Percentiles rank a stretch among this genome's conserved stretches.
Evolutionary conservation across 2,888 invertebrate species (phyloP).

Genomic region (Pseudoips prasinana): DNA sequence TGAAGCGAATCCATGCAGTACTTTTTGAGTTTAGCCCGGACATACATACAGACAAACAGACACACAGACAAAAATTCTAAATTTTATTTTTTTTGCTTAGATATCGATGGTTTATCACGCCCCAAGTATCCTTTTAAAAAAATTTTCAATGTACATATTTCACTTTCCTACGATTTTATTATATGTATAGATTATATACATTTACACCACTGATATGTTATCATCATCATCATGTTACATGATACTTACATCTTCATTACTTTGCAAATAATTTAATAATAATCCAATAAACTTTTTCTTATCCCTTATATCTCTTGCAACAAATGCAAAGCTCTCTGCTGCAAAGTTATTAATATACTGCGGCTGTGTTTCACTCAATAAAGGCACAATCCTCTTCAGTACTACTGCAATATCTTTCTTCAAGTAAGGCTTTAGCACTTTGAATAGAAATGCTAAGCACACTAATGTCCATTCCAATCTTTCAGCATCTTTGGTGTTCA

Average conservation of each 20-base stretch:
- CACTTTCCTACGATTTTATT: too few relatives aligned
- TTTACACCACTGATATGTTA: too few relatives aligned
- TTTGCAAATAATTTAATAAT: conserved; percentile 85
- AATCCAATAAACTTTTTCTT: conserved; percentile 87
- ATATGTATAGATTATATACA: too few relatives aligned
- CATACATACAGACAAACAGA: too few relatives aligned
- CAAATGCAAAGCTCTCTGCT: conserved; percentile 97
- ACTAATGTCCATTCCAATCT: conserved; percentile 93
- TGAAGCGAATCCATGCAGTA: too few relatives aligned
- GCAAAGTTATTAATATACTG: conserved; percentile 95
- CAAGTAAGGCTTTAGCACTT: conserved; percentile 92
- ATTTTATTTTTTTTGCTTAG: too few relatives aligned
- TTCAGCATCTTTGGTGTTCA: conserved; percentile 90
- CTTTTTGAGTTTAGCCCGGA: too few relatives aligned
- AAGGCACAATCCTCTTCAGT: conserved; percentile 86
- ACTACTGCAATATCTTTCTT: conserved; percentile 89
- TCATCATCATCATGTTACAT: too few relatives aligned
- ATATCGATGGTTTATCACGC: too few relatives aligned
- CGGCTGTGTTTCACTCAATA: conserved; percentile 89
- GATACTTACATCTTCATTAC: conserved; percentile 85
- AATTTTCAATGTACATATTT: too few relatives aligned
- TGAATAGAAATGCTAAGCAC: conserved; percentile 94
- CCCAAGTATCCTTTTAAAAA: too few relatives aligned
- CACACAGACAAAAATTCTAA: too few relatives aligned
- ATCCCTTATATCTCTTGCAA: conserved; percentile 93